Base-by-base conservation (phyloP, 2,888 invertebrate genomes). In the Odontomyia ornata region DNA sequence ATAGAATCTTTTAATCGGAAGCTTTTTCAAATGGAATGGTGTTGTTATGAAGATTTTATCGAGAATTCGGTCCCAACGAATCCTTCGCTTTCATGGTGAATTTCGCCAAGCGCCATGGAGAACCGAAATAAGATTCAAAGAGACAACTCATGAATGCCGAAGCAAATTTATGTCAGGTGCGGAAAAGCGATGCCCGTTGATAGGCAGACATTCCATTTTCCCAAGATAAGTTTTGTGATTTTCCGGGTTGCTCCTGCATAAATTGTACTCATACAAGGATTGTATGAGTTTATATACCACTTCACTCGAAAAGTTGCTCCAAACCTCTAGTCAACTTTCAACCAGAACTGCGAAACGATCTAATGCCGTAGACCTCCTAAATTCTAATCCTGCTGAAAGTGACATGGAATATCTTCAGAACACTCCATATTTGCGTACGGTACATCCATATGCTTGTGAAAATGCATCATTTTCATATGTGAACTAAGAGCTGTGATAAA, bases 101-200 rank as follows among this genome's bases (percentile, higher is more conserved):
- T n/a, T n/a, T n/a, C n/a, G n/a, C n/a, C n/a, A n/a, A n/a, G n/a
- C 36, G 36, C 36, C 5, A 36, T 36, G 36, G 36, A n/a, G n/a
- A n/a, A n/a, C 9, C 9, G 36, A 36, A 3, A 9, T 36, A 36
- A 36, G 36, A 36, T 36, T 36, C 36, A 36, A 36, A 3, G 9
- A 36, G 36, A 9, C 36, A 3, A 9, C 36, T 5, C 9, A 36
- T 36, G 21, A 23, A 43, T 30, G 46, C 46, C 64, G 67, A 43
- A 60, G 60, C 64, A 76, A 79, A 79, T 77, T 79, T 79, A 79
- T 79, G 79, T 77, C 79, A 79, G 79, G 77, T 79, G 71, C 77
- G 79, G 79, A 77, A 79, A 79, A 76, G 65, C 79, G 65, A 79
- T 77, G 77, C 77, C 76, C 77, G 75, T 78, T 62, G 79, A 79